phyloP scores from a whole-genome alignment of 2,113 vertebrate species.

The Pterocles burchelli region DNA sequence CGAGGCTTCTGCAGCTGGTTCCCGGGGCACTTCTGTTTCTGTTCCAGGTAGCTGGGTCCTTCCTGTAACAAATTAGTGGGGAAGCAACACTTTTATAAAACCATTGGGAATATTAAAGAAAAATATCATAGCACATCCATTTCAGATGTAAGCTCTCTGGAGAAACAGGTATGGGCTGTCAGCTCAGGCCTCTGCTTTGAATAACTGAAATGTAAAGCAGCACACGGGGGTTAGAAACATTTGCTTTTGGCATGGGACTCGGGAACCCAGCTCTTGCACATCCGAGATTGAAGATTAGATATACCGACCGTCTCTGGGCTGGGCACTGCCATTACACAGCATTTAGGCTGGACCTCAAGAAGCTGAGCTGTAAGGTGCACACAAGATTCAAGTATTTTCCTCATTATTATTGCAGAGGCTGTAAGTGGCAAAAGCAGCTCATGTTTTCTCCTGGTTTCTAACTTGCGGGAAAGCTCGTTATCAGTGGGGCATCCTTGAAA shows the following conservation, averaged over 20 bases:
- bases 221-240: background rate
- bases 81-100: background rate
- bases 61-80: background rate
- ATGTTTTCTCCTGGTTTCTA: slow-evolving; percentile 32
- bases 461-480: slow-evolving; percentile 77
- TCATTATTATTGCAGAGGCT: slow-evolving; percentile 65
- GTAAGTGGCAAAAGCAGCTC: slow-evolving; percentile 48
- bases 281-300: background rate
- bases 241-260: background rate
- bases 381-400: background rate
- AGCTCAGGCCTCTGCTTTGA: background rate
- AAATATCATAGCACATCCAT: background rate
- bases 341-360: background rate
- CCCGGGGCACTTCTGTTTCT: rapidly evolving
- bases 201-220: slow-evolving; percentile 24
- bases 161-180: slow-evolving; percentile 3
- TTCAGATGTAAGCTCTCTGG: background rate
- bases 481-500: slow-evolving; percentile 67
- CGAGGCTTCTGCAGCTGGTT: background rate
- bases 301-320: background rate
- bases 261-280: background rate
- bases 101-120: background rate
- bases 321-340: background rate
- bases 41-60: background rate
- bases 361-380: background rate